phyloP scores from a whole-genome alignment of 2,113 vertebrate species.

The Seriola aureovittata region DNA sequence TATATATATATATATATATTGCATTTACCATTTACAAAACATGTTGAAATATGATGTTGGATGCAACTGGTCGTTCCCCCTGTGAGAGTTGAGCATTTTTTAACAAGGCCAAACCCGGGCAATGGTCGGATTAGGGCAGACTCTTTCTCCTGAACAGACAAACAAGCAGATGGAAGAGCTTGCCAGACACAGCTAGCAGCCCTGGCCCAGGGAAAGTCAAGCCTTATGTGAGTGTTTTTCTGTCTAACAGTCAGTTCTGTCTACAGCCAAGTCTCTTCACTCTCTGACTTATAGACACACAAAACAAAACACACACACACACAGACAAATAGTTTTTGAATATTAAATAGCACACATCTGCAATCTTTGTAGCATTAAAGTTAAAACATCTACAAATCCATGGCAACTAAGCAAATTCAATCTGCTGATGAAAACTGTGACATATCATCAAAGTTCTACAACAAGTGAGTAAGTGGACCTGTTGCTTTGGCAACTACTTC shows the following conservation, averaged over 20 bases:
- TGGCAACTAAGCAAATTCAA: not conserved
- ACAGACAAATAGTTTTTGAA: not conserved
- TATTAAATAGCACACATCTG: not conserved
- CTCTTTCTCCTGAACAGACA: slow-evolving; percentile 31
- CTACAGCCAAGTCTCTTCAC: slow-evolving; percentile 30
- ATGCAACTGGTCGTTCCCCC: not conserved
- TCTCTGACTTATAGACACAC: slow-evolving; percentile 10
- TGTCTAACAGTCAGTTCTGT: slow-evolving; percentile 24
- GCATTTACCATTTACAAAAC: slow-evolving; percentile 14
- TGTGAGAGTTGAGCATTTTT: slow-evolving; percentile 22
- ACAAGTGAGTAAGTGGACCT: not conserved
- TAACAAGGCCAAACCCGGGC: slow-evolving; percentile 1
- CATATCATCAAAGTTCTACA: not conserved
- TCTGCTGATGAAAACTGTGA: not conserved
- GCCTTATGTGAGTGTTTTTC: slow-evolving; percentile 51
- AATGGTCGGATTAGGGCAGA: slow-evolving; percentile 24
- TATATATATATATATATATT: not conserved
- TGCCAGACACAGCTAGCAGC: slow-evolving; percentile 34
- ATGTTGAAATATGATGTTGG: slow-evolving; percentile 37
- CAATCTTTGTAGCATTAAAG: not conserved
- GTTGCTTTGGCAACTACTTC: not conserved
- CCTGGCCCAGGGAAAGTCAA: slow-evolving; percentile 12
- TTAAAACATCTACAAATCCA: not conserved
- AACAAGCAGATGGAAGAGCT: slow-evolving; percentile 49
- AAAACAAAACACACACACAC: slow-evolving; percentile 18